These are phyloP conservation scores for Columba janthina DNA, from an alignment of 2,113 vertebrate genomes.

Conservation along the genomic window DNA sequence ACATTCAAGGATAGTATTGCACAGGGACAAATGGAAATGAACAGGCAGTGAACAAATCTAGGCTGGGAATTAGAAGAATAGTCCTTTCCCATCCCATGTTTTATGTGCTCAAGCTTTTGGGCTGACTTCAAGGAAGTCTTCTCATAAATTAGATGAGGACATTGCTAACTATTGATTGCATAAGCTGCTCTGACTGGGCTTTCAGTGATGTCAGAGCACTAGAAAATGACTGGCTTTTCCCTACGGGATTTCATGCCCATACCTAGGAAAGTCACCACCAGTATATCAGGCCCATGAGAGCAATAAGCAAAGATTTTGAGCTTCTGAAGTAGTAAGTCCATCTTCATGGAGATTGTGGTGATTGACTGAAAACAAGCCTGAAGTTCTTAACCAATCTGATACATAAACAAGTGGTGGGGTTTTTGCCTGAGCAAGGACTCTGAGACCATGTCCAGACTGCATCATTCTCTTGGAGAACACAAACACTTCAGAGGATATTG, in stretches of 20 bases:
- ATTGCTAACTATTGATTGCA: neutral
- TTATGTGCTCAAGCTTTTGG: neutral
- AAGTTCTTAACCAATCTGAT: neutral
- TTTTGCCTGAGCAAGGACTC: neutral
- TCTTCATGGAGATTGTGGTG: neutral
- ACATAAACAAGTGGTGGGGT: neutral
- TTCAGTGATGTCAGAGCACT: neutral
- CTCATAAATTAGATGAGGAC: neutral
- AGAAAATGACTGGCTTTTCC: neutral
- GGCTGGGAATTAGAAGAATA: neutral
- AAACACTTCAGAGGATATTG: neutral
- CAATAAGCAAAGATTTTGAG: neutral
- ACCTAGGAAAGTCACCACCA: neutral
- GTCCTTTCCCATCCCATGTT: neutral
- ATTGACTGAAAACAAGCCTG: neutral
- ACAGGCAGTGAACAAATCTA: neutral
- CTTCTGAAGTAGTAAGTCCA: neutral
- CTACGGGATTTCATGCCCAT: neutral
- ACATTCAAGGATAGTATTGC: neutral
- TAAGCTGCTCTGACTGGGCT: neutral
- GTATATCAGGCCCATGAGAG: neutral
- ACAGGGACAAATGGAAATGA: neutral
- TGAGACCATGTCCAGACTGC: accelerated
- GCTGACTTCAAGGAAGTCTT: neutral
- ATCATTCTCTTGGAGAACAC: neutral